phyloP scores from a whole-genome alignment of 2,113 vertebrate genomes.

The Tachuris rubrigastra region DNA sequence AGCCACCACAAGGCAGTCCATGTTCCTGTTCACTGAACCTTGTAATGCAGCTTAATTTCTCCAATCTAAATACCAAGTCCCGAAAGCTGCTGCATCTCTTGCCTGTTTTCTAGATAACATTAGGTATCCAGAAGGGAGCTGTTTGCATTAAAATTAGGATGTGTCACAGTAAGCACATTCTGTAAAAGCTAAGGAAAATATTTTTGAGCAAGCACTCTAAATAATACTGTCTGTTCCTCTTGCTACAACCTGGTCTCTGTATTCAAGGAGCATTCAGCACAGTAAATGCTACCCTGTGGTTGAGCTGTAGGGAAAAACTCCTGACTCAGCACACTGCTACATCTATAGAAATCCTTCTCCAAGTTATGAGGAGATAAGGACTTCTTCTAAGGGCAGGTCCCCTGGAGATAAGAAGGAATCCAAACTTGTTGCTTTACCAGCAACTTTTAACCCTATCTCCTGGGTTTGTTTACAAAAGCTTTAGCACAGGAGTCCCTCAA shows the following conservation, averaged over 20 bases:
- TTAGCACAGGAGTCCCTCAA: not conserved
- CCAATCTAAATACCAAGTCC: constrained; percentile 56
- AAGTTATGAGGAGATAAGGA: not conserved
- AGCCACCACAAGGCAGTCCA: constrained; percentile 6
- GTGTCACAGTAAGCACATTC: constrained; percentile 45
- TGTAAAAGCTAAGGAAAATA: not conserved
- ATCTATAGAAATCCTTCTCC: not conserved
- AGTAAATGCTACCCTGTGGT: not conserved
- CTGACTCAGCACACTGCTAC: not conserved
- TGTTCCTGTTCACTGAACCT: constrained; percentile 30
- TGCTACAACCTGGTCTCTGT: not conserved
- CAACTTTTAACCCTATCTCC: not conserved
- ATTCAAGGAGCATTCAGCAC: not conserved
- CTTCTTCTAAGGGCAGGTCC: not conserved
- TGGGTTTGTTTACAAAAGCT: not conserved
- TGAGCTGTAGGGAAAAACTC: not conserved
- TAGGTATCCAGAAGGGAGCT: constrained; percentile 47
- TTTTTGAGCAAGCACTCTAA: constrained; percentile 5
- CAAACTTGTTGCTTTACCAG: not conserved
- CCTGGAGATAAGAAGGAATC: not conserved
- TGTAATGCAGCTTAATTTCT: constrained; percentile 68
- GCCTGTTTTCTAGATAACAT: not conserved
- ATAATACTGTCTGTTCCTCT: not conserved
- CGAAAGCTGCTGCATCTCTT: constrained; percentile 52
- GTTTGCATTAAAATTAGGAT: constrained; percentile 47